A percentile compares a stretch with the other conserved stretches of the same genome.
Evolutionary conservation across 1,140 invertebrate species (phyloP).

Genomic region (Diorhabda sublineata): DNA sequence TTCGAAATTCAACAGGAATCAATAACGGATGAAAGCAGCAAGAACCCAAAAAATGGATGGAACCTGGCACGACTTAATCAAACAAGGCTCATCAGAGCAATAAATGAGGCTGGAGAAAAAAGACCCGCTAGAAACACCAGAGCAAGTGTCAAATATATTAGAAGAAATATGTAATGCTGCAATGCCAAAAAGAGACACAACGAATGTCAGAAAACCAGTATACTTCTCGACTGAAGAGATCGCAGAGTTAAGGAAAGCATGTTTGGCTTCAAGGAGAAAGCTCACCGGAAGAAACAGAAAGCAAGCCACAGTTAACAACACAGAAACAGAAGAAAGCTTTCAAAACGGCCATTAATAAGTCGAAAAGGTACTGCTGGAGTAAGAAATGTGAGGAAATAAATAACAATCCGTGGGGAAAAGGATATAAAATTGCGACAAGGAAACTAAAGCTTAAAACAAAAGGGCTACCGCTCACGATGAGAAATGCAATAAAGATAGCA

Average conservation of each 20-base stretch:
- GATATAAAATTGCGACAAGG: conserved; percentile 17
- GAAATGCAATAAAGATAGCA: too few relatives aligned
- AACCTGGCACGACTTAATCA: neutral
- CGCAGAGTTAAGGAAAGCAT: conserved; percentile 5
- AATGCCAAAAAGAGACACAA: neutral
- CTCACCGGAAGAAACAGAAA: neutral
- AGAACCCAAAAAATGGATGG: neutral
- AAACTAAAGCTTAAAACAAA: neutral
- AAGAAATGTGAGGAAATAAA: conserved; percentile 16
- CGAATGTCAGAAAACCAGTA: neutral
- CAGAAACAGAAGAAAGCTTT: neutral
- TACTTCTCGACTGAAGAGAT: conserved; percentile 14
- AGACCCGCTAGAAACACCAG: neutral
- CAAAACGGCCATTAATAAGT: conserved; percentile 2
- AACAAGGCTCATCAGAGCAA: neutral
- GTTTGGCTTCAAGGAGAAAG: neutral
- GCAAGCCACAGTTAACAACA: neutral
- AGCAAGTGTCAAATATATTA: neutral
- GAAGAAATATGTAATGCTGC: too few relatives aligned
- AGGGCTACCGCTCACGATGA: too few relatives aligned
- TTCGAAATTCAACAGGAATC: neutral
- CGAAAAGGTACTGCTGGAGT: conserved; percentile 18
- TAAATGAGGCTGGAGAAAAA: neutral
- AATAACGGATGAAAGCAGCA: neutral
- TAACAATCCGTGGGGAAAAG: conserved; percentile 18